Evolutionary conservation across 2,113 vertebrate genomes (phyloP), one percentile per base, ranked within the genome.

Genomic region (Piprites chloris): DNA sequence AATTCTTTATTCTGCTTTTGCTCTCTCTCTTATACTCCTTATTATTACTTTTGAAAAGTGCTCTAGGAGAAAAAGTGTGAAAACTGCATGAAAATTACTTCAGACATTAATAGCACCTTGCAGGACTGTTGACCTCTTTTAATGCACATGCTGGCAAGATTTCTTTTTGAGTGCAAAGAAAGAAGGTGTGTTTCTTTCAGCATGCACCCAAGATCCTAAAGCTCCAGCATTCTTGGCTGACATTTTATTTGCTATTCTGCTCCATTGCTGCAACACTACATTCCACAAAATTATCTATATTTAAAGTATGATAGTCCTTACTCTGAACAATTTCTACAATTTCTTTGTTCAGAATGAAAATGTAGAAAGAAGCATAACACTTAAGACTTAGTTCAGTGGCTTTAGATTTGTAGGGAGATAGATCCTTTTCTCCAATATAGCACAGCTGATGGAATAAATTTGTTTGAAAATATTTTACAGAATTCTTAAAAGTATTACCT

Each of bases 261-360:
- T 80, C 13, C 12, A 32, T 52, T 78, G 66, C 83, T 89, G 85
- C 81, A 75, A 47, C 69, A 35, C 24, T 33, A 44, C n/a, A 86
- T 90, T 94, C 44, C 68, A 67, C 53, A 84, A 83, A 75, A 75
- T 61, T 7, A 65, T 83, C 81, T 96, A 24, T 95, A 94, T 96
- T 96, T 96, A 95, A 96, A 47, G n/a, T 67, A n/a, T 71, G 52
- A 84, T 65, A 28, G 56, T 73, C 75, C 63, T 93, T 63, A 59
- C 50, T 42, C 87, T 85, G 67, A 88, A 62, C 62, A 69, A 17
- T 76, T 95, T 91, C 74, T 65, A 83, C 85, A 59, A 24, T 92
- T 88, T 59, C 56, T 59, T 10, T 15, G 56, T 24, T 90, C 79
- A 91, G 87, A 53, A 58, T 67, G 82, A 44, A 88, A 92, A 27